A percentile compares a stretch with the other conserved stretches of the same genome.
These are phyloP conservation scores for Vulpes vulpes DNA, from an alignment of 2,113 vertebrate species.

Conservation along the genomic window DNA sequence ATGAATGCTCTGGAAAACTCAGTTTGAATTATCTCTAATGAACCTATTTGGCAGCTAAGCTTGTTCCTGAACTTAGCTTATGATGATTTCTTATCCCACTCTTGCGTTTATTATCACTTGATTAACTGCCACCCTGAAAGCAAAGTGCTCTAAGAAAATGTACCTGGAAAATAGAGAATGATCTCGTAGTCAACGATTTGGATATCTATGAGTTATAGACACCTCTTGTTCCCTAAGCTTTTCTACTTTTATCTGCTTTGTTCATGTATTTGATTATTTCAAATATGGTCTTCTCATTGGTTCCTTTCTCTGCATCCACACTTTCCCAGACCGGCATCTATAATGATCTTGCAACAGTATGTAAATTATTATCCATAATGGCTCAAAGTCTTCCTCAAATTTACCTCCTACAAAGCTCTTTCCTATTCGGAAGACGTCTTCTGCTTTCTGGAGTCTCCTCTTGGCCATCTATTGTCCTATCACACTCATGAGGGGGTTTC, in stretches of 20 bases:
- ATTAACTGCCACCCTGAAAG: constrained; percentile 10
- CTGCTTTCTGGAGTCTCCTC: background rate
- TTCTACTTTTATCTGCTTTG: background rate
- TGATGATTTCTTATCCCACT: background rate
- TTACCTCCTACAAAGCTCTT: background rate
- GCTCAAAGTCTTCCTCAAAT: constrained; percentile 26
- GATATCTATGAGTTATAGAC: background rate
- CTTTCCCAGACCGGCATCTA: background rate
- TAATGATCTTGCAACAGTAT: background rate
- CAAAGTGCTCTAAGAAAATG: background rate
- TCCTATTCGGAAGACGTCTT: background rate
- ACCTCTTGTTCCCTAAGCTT: background rate
- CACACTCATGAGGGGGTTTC: background rate
- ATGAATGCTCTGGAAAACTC: background rate
- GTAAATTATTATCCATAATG: constrained; percentile 8
- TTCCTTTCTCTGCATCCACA: background rate
- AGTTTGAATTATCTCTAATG: constrained; percentile 40
- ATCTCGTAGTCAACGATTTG: background rate
- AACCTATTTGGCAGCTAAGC: constrained; percentile 40
- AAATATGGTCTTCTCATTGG: background rate
- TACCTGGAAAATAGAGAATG: background rate
- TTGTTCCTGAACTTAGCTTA: constrained; percentile 40
- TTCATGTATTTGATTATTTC: background rate
- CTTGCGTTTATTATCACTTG: constrained; percentile 23
- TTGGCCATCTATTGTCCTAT: background rate